Evolutionary conservation across 2,888 invertebrate species (phyloP).

Genomic region (Dorcus hopei): DNA sequence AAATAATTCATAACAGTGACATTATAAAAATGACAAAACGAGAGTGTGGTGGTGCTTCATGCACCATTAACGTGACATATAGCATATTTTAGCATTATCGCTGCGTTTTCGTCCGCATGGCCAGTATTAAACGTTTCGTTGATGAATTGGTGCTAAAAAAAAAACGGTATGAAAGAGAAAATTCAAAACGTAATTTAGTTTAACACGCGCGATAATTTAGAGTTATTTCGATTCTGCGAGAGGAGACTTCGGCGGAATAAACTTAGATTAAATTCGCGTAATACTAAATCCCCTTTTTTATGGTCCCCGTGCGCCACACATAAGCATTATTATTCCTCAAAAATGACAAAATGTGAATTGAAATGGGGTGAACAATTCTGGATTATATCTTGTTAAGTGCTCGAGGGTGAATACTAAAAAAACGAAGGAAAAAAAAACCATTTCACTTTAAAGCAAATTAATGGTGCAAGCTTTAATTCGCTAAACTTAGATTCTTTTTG

Average conservation of each 20-base stretch:
- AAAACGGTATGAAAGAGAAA: neutral
- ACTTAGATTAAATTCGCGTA: slow-evolving; percentile 31
- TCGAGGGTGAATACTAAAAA: neutral
- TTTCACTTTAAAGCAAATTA: too few relatives aligned
- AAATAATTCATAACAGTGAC: slow-evolving; percentile 3
- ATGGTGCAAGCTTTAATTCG: too few relatives aligned
- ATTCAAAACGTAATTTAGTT: neutral
- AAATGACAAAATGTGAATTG: slow-evolving; percentile 44
- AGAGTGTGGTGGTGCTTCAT: neutral
- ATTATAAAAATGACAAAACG: slow-evolving; percentile 9
- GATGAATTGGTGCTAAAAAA: neutral
- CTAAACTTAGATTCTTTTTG: too few relatives aligned
- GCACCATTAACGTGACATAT: slow-evolving; percentile 12
- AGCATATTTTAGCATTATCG: slow-evolving; percentile 1
- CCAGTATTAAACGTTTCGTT: neutral
- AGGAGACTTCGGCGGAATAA: slow-evolving; percentile 20
- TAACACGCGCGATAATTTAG: neutral
- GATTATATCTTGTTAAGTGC: slow-evolving; percentile 31
- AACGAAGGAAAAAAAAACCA: too few relatives aligned
- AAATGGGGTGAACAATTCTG: slow-evolving; percentile 44
- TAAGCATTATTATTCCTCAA: slow-evolving; percentile 43
- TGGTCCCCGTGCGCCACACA: slow-evolving; percentile 40
- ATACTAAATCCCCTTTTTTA: slow-evolving; percentile 41
- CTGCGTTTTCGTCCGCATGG: neutral
- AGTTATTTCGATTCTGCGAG: slow-evolving; percentile 6